Evolutionary conservation across 1,140 invertebrate genomes (phyloP).

Genomic region (Notospermus geniculatus): DNA sequence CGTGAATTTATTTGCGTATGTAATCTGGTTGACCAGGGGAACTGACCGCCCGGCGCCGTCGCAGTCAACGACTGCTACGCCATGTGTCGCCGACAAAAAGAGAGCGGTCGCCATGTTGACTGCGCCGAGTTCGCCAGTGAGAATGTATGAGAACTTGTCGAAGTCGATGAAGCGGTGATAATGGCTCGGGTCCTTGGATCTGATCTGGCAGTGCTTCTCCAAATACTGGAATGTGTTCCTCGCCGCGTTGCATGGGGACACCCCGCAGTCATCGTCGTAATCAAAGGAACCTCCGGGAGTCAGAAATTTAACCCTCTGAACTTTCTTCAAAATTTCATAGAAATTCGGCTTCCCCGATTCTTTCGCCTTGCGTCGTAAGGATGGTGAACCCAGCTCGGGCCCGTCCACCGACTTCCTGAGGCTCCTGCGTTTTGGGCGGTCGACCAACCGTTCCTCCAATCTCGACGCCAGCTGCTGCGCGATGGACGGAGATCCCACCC

Average conservation of each 20-base stretch:
- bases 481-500: no score
- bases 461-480: no score
- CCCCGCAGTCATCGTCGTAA: not conserved
- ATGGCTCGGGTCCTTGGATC: not conserved
- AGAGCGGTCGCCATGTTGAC: slow-evolving; percentile 5
- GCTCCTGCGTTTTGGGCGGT: no score
- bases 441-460: no score
- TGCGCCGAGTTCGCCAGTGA: slow-evolving; percentile 3
- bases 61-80: slow-evolving; percentile 5
- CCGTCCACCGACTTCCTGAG: no score
- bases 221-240: slow-evolving; percentile 1
- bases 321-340: not conserved
- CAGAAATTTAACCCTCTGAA: not conserved
- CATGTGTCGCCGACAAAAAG: not conserved
- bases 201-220: not conserved
- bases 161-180: not conserved
- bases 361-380: no score
- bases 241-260: not conserved
- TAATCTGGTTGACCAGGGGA: slow-evolving; percentile 9
- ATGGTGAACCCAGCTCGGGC: no score
- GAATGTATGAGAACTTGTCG: slow-evolving; percentile 7
- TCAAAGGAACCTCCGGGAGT: not conserved
- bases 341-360: not conserved
- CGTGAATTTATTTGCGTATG: slow-evolving; percentile 6
- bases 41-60: slow-evolving; percentile 6